Evolutionary conservation across 2,888 invertebrate species (phyloP).

Genomic region (Sminthurinus aureus): DNA sequence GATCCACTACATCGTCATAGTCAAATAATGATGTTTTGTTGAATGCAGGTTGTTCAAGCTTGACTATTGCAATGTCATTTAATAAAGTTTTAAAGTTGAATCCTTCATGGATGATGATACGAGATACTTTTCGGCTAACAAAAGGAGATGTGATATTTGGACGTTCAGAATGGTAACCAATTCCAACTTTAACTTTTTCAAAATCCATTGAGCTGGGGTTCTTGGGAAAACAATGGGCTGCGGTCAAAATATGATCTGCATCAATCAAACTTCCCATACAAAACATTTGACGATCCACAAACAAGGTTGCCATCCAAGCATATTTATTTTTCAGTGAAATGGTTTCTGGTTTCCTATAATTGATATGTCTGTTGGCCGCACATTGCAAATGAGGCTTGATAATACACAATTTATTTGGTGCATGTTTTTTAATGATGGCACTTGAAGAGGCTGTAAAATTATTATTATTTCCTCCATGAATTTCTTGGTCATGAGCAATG

Average conservation of each 20-base stretch:
- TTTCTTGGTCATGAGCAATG: neutral
- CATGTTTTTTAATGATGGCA: slow-evolving; percentile 24
- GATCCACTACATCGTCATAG: slow-evolving; percentile 34
- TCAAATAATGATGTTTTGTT: slow-evolving; percentile 36
- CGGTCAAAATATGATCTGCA: slow-evolving; percentile 34
- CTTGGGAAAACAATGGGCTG: slow-evolving; percentile 41
- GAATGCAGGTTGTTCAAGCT: slow-evolving; percentile 41
- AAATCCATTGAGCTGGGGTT: slow-evolving; percentile 32
- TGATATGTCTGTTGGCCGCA: slow-evolving; percentile 14
- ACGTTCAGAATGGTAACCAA: slow-evolving; percentile 30
- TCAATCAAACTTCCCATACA: slow-evolving; percentile 40
- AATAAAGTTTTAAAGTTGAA: slow-evolving; percentile 40
- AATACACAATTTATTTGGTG: slow-evolving; percentile 34
- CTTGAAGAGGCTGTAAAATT: neutral
- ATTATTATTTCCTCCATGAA: neutral
- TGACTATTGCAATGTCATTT: slow-evolving; percentile 43
- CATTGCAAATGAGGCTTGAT: slow-evolving; percentile 32
- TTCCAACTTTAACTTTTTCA: slow-evolving; percentile 34
- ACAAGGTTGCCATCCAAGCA: slow-evolving; percentile 39
- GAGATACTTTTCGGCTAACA: slow-evolving; percentile 22
- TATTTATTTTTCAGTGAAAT: slow-evolving; percentile 34
- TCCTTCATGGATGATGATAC: slow-evolving; percentile 35
- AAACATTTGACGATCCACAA: slow-evolving; percentile 37
- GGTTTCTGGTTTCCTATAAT: slow-evolving; percentile 25
- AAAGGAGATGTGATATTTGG: slow-evolving; percentile 38